Conservation (phyloP, 2,113 vertebrate genomes). For the Platysternon megacephalum region DNA sequence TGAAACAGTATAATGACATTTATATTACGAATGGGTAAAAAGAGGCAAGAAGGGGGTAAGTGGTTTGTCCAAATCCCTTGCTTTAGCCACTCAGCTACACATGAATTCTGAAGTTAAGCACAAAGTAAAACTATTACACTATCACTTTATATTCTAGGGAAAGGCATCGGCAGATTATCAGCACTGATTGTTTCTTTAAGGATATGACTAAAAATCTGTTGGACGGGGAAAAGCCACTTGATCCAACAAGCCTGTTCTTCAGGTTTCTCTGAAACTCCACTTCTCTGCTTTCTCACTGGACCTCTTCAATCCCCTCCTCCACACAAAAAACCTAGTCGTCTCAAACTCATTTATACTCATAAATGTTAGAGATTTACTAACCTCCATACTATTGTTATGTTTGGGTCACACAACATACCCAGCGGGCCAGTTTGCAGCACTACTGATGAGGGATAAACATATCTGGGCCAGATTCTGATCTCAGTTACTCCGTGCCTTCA, state of each 20-base stretch:
- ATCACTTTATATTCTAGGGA: conserved; percentile 25
- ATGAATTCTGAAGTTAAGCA: conserved; percentile 39
- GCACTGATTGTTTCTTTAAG: conserved; percentile 11
- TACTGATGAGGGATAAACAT: background rate
- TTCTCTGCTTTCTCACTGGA: background rate
- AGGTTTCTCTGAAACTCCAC: background rate
- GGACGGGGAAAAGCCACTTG: background rate
- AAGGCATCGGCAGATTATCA: conserved; percentile 1
- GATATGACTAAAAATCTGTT: conserved; percentile 22
- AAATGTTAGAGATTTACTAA: background rate
- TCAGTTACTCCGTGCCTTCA: background rate
- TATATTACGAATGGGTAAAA: background rate
- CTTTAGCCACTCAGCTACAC: background rate
- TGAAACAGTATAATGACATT: background rate
- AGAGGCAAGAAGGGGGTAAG: background rate
- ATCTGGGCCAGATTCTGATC: background rate
- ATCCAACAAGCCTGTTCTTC: conserved; percentile 8
- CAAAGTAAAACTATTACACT: background rate
- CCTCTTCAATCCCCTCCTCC: background rate
- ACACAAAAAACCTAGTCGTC: background rate
- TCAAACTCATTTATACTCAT: background rate
- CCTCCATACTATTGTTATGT: background rate
- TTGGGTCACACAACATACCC: background rate
- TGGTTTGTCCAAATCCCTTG: background rate
- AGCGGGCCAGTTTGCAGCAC: background rate